These are phyloP conservation scores for Fukomys damarensis DNA, from an alignment of 2,113 vertebrate genomes.

Conservation along the genomic window DNA sequence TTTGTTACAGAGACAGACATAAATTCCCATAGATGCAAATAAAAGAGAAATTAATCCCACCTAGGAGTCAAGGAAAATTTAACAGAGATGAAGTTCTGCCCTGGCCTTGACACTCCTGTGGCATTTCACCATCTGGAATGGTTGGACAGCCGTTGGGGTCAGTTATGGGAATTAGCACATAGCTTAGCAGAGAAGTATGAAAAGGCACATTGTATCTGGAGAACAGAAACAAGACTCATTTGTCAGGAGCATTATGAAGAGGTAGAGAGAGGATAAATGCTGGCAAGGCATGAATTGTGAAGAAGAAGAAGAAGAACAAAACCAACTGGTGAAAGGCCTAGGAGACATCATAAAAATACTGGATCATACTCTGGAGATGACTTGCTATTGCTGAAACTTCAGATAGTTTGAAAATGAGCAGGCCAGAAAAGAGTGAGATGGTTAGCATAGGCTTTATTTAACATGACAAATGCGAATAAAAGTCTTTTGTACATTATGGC, in stretches of 20 bases:
- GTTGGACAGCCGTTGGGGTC: background rate
- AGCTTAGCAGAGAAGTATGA: background rate
- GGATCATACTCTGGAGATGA: background rate
- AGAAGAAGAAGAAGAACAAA: background rate
- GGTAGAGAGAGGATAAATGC: background rate
- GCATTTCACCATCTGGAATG: background rate
- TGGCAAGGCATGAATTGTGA: background rate
- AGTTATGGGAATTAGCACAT: background rate
- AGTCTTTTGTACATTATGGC: background rate
- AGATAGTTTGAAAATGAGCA: slow-evolving; percentile 21
- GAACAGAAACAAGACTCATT: background rate
- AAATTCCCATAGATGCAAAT: background rate
- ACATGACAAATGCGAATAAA: background rate
- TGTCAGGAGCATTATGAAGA: background rate
- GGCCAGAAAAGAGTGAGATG: background rate
- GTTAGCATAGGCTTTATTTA: background rate
- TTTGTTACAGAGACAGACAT: background rate
- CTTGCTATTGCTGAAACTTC: background rate
- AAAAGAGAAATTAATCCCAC: background rate
- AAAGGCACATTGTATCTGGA: background rate
- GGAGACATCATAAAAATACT: background rate
- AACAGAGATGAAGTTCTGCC: background rate
- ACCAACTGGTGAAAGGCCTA: background rate
- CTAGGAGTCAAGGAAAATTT: background rate
- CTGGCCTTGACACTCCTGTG: background rate